Evolutionary conservation across 2,797 vertebrate genomes (phyloP).

Genomic region (Sebastes vulpes): DNA sequence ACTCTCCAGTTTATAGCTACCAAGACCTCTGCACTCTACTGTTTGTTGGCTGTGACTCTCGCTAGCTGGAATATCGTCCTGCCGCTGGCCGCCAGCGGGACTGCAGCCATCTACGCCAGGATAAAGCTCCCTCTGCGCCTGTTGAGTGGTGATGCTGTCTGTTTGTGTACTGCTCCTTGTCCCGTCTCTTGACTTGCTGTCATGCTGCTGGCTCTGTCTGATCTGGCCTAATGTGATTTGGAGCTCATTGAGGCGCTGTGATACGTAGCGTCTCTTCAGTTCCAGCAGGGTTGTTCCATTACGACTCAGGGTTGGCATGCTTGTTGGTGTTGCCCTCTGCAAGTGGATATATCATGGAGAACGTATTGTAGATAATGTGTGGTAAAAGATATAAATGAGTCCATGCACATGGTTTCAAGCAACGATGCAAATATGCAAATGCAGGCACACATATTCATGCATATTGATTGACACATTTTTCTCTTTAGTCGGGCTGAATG

Average conservation of each 20-base stretch:
- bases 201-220: slow-evolving; percentile 57
- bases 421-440: slow-evolving; percentile 29
- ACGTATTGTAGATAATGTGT: slow-evolving; percentile 6
- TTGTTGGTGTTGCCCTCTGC: slow-evolving; percentile 57
- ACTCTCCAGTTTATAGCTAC: slow-evolving; percentile 49
- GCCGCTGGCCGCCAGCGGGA: slow-evolving; percentile 14
- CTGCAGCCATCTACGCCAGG: slow-evolving; percentile 13
- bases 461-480: slow-evolving; percentile 5
- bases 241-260: slow-evolving; percentile 82
- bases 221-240: slow-evolving; percentile 79
- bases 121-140: slow-evolving; percentile 13
- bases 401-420: background rate
- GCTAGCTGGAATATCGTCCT: slow-evolving; percentile 35
- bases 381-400: background rate
- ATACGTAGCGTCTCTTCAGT: slow-evolving; percentile 79
- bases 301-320: slow-evolving; percentile 65
- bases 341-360: slow-evolving; percentile 17
- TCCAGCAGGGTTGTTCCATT: slow-evolving; percentile 82
- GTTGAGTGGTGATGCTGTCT: slow-evolving; percentile 47
- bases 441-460: background rate
- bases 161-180: slow-evolving; percentile 32
- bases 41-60: slow-evolving; percentile 45
- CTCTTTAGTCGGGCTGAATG: slow-evolving; percentile 5
- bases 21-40: slow-evolving; percentile 22
- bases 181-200: slow-evolving; percentile 52